phyloP scores from a whole-genome alignment of 2,797 vertebrate species.

The Xenopus petersii region DNA sequence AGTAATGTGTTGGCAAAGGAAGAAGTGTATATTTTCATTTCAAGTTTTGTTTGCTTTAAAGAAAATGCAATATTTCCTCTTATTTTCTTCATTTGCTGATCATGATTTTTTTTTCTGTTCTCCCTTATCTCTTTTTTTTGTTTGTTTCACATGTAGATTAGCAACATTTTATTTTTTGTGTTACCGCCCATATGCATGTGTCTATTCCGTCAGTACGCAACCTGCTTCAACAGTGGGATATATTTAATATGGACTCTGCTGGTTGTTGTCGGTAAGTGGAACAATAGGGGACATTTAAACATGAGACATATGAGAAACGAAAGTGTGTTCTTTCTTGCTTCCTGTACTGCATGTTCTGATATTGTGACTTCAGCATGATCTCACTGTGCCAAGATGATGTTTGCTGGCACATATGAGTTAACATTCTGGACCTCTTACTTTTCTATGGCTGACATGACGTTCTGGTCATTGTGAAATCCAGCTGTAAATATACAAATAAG shows the following conservation, averaged over 20 bases:
- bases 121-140: neutral
- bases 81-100: constrained; percentile 5
- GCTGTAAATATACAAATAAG: no score
- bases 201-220: constrained; percentile 92
- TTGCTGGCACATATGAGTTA: constrained; percentile 23
- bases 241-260: constrained; percentile 96
- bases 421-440: constrained; percentile 31
- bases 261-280: constrained; percentile 92
- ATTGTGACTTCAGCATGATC: constrained; percentile 29
- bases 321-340: constrained; percentile 31
- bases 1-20: no score
- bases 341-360: constrained; percentile 43
- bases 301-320: constrained; percentile 42
- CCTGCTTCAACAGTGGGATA: constrained; percentile 96
- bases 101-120: constrained; percentile 33
- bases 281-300: constrained; percentile 11
- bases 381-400: constrained; percentile 11
- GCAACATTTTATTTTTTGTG: constrained; percentile 85
- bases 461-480: constrained; percentile 17
- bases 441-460: neutral
- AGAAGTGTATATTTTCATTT: no score
- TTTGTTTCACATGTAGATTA: constrained; percentile 81
- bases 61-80: neutral
- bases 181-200: constrained; percentile 97
- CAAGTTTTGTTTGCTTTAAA: neutral